Base-by-base conservation (phyloP, 2,888 invertebrate genomes). In the Apotomis turbidana region DNA sequence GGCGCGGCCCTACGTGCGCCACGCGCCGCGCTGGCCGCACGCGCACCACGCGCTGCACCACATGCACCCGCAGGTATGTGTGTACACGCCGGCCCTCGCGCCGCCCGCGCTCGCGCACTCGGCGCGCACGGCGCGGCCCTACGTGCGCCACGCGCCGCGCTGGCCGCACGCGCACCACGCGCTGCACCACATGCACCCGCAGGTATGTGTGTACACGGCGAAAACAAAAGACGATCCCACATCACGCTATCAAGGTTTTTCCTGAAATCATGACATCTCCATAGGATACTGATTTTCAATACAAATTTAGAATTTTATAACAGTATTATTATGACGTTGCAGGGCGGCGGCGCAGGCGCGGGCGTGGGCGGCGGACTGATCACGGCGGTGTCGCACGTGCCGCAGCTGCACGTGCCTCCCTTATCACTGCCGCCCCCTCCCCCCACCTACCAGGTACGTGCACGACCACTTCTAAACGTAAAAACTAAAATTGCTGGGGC, bases 121-220 rank as follows among this genome's bases (percentile, higher is more conserved):
- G 5, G 41, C 41, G 41, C 41, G 41, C 41, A 84, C 82, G 54
- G 82, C 87, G 46, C 84, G 89, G 10, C 88, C 88, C 8, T 90
- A 94, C 83, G 94, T 94, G 80, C 91, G 94, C 13, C 96, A 96
- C 78, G 96, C 97, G 69, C 96, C 97, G 58, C 94, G 96, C 74
- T 96, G 97, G 81, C 95, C 95, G 73, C 95, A 95, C 81, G 90
- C 96, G 74, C 75, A 77, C 59, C 77, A 76, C 61, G 73, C 71
- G 58, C 86, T 97, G 78, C 97, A 97, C 70, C 94, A 94, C 78
- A 95, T 96, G 86, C 97, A 97, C 95, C 95, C 95, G 84, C 93
- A 93, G 87, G 89, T 88, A 58, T 6, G 27, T 27, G 27, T 27
- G 27, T 27, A 27, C 27, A 27, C 27, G 27, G 27, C 27, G 27